A percentile compares a stretch with the other conserved stretches of the same genome.
Evolutionary conservation across 2,797 vertebrate species (phyloP).

Genomic region (Syncerus caffer): DNA sequence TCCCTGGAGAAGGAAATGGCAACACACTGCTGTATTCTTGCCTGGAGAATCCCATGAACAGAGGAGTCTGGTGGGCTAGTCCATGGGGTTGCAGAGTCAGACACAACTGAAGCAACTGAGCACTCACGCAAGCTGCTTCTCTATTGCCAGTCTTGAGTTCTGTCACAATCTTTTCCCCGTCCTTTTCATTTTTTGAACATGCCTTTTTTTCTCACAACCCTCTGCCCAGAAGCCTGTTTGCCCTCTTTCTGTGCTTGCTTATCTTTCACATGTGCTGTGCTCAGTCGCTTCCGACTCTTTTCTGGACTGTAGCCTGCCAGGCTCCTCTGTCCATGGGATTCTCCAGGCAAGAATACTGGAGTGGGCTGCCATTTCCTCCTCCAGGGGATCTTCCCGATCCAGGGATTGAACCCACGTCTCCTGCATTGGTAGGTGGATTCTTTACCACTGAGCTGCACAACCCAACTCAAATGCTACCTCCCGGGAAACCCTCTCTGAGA

Average conservation of each 20-base stretch:
- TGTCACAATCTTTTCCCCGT: neutral
- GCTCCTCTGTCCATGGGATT: neutral
- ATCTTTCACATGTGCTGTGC: neutral
- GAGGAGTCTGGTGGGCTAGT: neutral
- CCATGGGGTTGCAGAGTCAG: neutral
- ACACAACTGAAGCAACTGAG: neutral
- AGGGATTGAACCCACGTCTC: neutral
- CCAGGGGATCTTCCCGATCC: neutral
- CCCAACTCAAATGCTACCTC: neutral
- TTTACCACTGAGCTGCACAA: neutral
- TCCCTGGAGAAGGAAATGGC: neutral
- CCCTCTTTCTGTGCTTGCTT: neutral
- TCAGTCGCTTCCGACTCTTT: neutral
- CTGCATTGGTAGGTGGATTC: neutral
- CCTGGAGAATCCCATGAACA: neutral
- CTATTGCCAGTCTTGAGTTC: neutral
- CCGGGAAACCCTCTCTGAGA: neutral
- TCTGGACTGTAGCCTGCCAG: neutral
- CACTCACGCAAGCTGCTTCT: neutral
- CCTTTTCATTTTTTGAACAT: neutral
- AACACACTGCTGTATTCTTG: neutral
- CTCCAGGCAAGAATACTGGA: neutral
- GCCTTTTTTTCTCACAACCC: neutral
- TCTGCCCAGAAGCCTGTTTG: neutral
- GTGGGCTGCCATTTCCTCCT: neutral